Base-by-base conservation (phyloP, 2,797 vertebrate species). In the Ammospiza maritima region DNA sequence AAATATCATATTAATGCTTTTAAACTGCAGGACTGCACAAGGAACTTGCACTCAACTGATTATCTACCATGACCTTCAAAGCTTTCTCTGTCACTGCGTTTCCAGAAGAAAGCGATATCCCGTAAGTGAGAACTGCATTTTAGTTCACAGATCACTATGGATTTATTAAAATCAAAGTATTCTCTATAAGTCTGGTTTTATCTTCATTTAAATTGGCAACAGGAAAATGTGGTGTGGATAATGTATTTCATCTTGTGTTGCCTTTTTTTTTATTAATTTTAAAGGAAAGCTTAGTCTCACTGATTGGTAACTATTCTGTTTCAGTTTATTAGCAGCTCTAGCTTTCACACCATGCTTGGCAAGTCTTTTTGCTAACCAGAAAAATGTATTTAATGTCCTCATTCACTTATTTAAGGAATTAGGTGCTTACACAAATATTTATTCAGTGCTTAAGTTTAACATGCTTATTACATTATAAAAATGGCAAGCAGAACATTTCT, bases 361-460 rank as follows among this genome's bases (percentile, higher is more conserved):
- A 96, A 92, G 76, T 16, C 65, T 85, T 92, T 75, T 29, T 40
- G 61, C 82, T 93, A 93, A 92, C 87, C 57, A 96, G 82, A 92
- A 96, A 89, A 88, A 90, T 1, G 0, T 73, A 91, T 88, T 94
- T 88, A 94, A 80, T 78, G 89, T 90, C 91, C 88, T 66, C 56
- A 94, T 26, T 44, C 73, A 86, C 40, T 95, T 92, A 85, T 60
- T 96, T 95, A 95, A 94, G 89, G 66, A 96, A 96, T 96, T 96
- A 95, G 87, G 66, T 69, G 62, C 79, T 96, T 91, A 91, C 90
- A 90, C 67, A 96, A 95, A 93, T 94, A 96, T 94, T 96, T 94
- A 94, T 75, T 90, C 76, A 90, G 83, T 78, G 76, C 88, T 94
- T 83, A 90, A 94, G 69, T 81, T 94, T 90, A 94, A 89, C 94